Percentiles rank a stretch among this genome's conserved stretches.
These are phyloP conservation scores for Megaceryle maxima DNA, from an alignment of 2,113 vertebrate species.

Conservation along the genomic window DNA sequence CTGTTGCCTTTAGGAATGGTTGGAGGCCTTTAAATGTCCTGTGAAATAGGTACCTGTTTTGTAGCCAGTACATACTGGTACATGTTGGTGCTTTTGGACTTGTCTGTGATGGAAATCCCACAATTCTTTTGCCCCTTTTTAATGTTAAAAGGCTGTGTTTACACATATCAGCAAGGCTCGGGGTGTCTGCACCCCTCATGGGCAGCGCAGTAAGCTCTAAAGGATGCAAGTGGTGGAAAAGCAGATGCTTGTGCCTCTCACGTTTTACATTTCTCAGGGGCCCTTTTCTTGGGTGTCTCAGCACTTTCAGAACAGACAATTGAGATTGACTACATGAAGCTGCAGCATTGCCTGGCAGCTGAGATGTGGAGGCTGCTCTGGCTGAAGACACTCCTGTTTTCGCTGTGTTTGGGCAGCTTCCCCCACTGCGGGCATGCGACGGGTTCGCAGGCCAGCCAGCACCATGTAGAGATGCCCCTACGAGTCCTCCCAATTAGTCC, in stretches of 20 bases:
- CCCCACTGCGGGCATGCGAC: fast-evolving
- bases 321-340: neutral
- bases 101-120: neutral
- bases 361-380: fast-evolving
- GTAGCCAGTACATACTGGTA: neutral
- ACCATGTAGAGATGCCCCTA: neutral
- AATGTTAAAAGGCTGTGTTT: neutral
- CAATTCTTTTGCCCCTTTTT: neutral
- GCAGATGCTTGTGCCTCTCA: neutral
- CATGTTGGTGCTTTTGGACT: neutral
- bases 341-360: neutral
- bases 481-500: fast-evolving
- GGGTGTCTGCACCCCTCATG: fast-evolving
- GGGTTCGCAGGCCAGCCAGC: neutral
- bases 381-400: fast-evolving
- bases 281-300: neutral
- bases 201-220: neutral
- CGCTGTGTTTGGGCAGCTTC: fast-evolving
- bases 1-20: neutral
- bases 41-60: neutral
- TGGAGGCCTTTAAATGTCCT: neutral
- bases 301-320: neutral
- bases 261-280: neutral
- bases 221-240: neutral
- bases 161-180: neutral